Conservation (phyloP, 2,797 vertebrate genomes). For the Rhinichthys osculus region DNA sequence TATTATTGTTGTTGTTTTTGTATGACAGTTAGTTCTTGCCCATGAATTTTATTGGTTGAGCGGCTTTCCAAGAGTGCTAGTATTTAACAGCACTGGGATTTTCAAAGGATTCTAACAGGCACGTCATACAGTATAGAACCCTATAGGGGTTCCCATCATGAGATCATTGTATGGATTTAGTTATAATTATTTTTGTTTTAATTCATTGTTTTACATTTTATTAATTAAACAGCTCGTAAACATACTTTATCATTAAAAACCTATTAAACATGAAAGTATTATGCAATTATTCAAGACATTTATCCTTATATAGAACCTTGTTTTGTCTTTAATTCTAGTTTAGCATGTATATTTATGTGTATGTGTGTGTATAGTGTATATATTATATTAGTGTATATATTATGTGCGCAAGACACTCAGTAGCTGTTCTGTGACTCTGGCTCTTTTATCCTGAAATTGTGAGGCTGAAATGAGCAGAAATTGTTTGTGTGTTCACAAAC, state of each 20-base stretch:
- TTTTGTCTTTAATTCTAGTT: background rate
- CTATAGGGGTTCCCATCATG: background rate
- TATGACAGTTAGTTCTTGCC: conserved; percentile 7
- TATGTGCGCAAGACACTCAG: too few relatives aligned
- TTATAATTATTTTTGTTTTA: too few relatives aligned
- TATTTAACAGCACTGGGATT: background rate
- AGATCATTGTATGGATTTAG: background rate
- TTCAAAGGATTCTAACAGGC: too few relatives aligned
- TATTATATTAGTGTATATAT: too few relatives aligned
- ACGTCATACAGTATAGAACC: background rate
- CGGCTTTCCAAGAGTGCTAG: background rate
- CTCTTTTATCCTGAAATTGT: background rate
- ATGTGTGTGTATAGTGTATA: too few relatives aligned
- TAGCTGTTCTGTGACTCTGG: background rate
- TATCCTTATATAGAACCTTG: background rate
- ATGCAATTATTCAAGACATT: background rate
- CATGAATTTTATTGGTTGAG: background rate
- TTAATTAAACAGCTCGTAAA: background rate
- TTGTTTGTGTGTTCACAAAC: background rate
- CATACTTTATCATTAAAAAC: background rate
- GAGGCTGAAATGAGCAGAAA: background rate
- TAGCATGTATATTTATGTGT: background rate
- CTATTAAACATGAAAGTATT: background rate
- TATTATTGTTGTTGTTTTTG: background rate
- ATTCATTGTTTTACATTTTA: background rate